A percentile compares a stretch with the other conserved stretches of the same genome.
Evolutionary conservation across 2,797 vertebrate genomes (phyloP).

Genomic region (Sylvia borin): DNA sequence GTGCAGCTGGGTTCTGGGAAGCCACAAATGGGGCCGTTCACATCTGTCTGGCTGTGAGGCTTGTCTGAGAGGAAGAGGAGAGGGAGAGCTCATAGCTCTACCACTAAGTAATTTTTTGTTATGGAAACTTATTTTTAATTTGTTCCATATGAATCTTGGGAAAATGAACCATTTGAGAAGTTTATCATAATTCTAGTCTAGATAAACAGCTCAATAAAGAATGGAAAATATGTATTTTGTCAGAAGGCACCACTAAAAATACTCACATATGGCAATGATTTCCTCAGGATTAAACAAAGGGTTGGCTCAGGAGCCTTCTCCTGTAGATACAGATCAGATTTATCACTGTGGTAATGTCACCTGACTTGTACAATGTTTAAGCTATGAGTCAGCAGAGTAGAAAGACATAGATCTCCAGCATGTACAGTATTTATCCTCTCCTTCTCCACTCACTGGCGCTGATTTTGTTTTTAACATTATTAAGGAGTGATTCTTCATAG

Average conservation of each 20-base stretch:
- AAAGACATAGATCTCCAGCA: background rate
- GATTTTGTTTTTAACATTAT: conserved; percentile 54
- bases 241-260: conserved; percentile 49
- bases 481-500: conserved; percentile 31
- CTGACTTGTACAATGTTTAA: conserved; percentile 29
- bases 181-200: conserved; percentile 65
- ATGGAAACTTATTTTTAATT: conserved; percentile 67
- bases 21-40: background rate
- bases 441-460: background rate
- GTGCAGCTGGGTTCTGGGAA: background rate
- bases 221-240: conserved; percentile 65
- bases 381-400: conserved; percentile 38
- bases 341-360: conserved; percentile 50
- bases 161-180: conserved; percentile 46
- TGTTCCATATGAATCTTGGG: conserved; percentile 41
- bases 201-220: conserved; percentile 69
- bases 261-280: conserved; percentile 72
- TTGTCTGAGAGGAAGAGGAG: background rate
- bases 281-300: conserved; percentile 56
- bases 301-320: conserved; percentile 41
- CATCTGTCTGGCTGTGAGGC: conserved; percentile 5
- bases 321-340: conserved; percentile 58
- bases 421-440: conserved; percentile 22
- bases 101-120: conserved; percentile 43
- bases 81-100: background rate